Percentiles rank a stretch among this genome's conserved stretches.
Conservation (phyloP, 2,797 vertebrate species). For the Rhinella marina region DNA sequence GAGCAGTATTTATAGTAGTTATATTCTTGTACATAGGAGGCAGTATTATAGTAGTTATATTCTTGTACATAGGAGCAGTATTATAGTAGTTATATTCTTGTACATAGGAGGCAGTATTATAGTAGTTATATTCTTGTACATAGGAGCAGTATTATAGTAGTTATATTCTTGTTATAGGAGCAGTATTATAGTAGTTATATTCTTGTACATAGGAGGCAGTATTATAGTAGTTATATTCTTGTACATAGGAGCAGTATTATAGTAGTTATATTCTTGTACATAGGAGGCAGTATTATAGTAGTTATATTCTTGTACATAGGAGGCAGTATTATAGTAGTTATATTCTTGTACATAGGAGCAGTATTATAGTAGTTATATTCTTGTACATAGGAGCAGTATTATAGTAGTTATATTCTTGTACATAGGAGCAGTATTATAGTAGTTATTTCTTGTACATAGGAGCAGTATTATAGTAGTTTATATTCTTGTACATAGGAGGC, state of each 20-base stretch:
- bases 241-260: neutral
- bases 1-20: neutral
- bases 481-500: neutral
- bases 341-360: slow-evolving; percentile 4
- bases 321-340: slow-evolving; percentile 10
- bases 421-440: slow-evolving; percentile 1
- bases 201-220: neutral
- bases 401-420: slow-evolving; percentile 16
- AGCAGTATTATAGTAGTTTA: slow-evolving; percentile 11
- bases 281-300: neutral
- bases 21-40: neutral
- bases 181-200: slow-evolving; percentile 4
- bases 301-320: slow-evolving; percentile 12
- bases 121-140: too few species aligned
- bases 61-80: neutral
- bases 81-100: too few species aligned
- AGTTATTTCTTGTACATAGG: neutral
- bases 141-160: neutral
- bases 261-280: neutral
- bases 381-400: neutral
- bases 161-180: neutral
- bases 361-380: slow-evolving; percentile 18
- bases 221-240: slow-evolving; percentile 5
- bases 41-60: slow-evolving; percentile 11
- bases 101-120: too few species aligned